Evolutionary conservation across 2,888 invertebrate species (phyloP).

Genomic region (Frankliniella fusca): DNA sequence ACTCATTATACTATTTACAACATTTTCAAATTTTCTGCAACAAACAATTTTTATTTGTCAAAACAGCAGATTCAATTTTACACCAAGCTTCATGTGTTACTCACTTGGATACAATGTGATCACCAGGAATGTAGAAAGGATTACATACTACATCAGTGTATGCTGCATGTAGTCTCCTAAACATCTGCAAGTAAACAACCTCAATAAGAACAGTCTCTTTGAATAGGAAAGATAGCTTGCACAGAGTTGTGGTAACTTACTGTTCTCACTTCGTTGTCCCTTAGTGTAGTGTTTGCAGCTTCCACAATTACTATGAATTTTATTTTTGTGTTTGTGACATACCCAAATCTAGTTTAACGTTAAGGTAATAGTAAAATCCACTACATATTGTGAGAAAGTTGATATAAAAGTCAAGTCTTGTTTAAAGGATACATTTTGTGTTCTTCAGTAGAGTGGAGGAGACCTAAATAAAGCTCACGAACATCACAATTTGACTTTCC

Average conservation of each 20-base stretch:
- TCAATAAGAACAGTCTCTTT: conserved; percentile 28
- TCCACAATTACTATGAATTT: conserved; percentile 92
- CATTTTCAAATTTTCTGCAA: conserved; percentile 43
- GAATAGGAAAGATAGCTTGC: conserved; percentile 29
- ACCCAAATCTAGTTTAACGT: conserved; percentile 67
- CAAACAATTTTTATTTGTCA: conserved; percentile 31
- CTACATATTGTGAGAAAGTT: conserved; percentile 27
- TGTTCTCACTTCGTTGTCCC: conserved; percentile 91
- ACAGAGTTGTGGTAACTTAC: conserved; percentile 52
- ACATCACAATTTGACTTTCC: conserved; percentile 66
- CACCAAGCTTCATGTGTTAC: conserved; percentile 41
- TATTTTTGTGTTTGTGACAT: conserved; percentile 94
- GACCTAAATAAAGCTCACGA: conserved; percentile 84
- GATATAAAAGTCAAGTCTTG: not conserved
- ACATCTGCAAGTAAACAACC: conserved; percentile 57
- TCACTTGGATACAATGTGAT: conserved; percentile 82
- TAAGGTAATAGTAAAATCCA: conserved; percentile 26
- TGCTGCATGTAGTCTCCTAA: conserved; percentile 82
- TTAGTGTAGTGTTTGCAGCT: conserved; percentile 76
- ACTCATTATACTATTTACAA: conserved; percentile 42
- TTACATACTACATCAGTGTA: conserved; percentile 94
- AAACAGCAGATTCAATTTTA: not conserved
- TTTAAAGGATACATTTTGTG: conserved; percentile 76
- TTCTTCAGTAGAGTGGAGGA: conserved; percentile 89
- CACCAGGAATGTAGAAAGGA: conserved; percentile 93